Conservation (phyloP, 2,113 vertebrate species). For the Tapirus terrestris region DNA sequence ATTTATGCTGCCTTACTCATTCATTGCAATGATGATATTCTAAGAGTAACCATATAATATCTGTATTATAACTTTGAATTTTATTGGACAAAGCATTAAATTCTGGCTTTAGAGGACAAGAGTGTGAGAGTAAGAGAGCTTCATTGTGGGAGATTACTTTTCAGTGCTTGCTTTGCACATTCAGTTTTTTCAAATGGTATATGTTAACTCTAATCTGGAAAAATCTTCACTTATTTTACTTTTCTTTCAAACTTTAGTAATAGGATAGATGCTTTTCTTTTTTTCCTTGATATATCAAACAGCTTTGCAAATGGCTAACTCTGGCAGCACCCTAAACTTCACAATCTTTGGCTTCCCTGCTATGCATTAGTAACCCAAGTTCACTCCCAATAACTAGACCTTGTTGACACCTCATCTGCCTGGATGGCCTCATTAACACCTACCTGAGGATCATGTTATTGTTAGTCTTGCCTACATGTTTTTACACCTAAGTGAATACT, state of each 20-base stretch:
- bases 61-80: conserved; percentile 42
- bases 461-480: conserved; percentile 39
- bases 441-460: conserved; percentile 17
- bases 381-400: not conserved
- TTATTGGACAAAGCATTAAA: not conserved
- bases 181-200: not conserved
- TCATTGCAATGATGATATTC: not conserved
- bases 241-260: not conserved
- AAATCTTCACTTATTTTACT: not conserved
- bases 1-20: not conserved
- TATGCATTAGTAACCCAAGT: not conserved
- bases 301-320: not conserved
- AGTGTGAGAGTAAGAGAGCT: not conserved
- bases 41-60: not conserved
- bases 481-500: conserved; percentile 36
- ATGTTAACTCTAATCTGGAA: not conserved
- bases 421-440: conserved; percentile 51
- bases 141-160: not conserved
- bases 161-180: not conserved
- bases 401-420: conserved; percentile 44
- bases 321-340: not conserved
- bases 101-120: not conserved
- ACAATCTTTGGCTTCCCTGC: not conserved
- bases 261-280: not conserved
- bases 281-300: not conserved